phyloP scores from a whole-genome alignment of 2,113 vertebrate species.

The Dipodomys stephensi region DNA sequence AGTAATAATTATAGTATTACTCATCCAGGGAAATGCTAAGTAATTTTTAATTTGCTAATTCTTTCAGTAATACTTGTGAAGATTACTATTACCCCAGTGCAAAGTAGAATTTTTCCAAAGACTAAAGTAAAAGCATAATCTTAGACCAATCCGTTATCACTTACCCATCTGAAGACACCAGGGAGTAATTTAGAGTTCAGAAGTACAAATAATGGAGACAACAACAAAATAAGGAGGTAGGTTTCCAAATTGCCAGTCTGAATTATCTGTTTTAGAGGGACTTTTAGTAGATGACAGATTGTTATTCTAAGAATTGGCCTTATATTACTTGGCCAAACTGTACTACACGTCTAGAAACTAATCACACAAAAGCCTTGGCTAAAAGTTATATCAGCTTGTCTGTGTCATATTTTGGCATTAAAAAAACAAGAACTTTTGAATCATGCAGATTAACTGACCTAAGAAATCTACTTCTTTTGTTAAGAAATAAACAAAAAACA shows the following conservation, averaged over 20 bases:
- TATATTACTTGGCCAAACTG: neutral
- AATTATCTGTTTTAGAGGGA: neutral
- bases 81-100: neutral
- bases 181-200: constrained; percentile 9
- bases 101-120: neutral
- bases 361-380: constrained; percentile 42
- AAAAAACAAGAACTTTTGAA: constrained; percentile 51
- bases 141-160: constrained; percentile 23
- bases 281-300: neutral
- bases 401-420: constrained; percentile 35
- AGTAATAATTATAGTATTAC: neutral
- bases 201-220: neutral
- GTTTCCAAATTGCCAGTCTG: neutral
- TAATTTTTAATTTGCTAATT: constrained; percentile 46
- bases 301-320: neutral
- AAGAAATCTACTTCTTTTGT: constrained; percentile 36
- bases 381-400: constrained; percentile 13
- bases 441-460: neutral
- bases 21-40: constrained; percentile 20
- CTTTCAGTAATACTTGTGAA: constrained; percentile 1
- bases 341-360: constrained; percentile 42
- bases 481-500: neutral
- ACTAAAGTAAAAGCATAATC: constrained; percentile 39
- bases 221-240: neutral
- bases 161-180: constrained; percentile 25